Conservation (phyloP, 2,888 invertebrate genomes). For the Tipula confusa region DNA sequence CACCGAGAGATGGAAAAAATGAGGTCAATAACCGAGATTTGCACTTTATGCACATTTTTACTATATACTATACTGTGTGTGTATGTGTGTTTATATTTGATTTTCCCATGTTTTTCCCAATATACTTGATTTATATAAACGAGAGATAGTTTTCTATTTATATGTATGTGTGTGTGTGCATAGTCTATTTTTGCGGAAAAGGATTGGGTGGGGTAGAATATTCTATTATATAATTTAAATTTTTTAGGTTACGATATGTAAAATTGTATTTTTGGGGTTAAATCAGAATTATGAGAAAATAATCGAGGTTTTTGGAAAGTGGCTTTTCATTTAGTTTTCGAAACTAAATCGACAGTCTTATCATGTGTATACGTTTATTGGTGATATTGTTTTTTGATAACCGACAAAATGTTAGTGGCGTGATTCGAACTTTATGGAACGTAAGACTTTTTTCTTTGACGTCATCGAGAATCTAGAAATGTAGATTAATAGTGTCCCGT, state of each 20-base stretch:
- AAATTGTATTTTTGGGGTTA: background rate
- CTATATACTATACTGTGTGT: background rate
- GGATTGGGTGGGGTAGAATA: background rate
- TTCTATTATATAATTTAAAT: background rate
- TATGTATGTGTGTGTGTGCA: background rate
- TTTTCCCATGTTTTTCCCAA: background rate
- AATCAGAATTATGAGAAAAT: background rate
- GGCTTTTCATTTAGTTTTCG: background rate
- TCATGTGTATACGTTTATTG: background rate
- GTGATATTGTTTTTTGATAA: background rate
- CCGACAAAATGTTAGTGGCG: no score
- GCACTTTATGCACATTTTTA: constrained; percentile 5
- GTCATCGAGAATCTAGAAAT: no score
- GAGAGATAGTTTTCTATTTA: background rate
- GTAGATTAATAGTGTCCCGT: no score
- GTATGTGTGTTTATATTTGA: background rate
- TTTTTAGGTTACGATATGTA: background rate
- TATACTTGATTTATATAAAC: background rate
- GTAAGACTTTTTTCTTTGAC: no score
- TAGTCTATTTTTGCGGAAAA: background rate
- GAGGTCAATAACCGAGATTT: background rate
- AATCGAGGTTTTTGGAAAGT: background rate
- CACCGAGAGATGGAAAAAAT: background rate
- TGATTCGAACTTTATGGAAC: no score
- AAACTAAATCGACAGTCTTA: no score